Evolutionary conservation across 2,888 invertebrate genomes (phyloP).

Genomic region (Eristalinus sepulchralis): DNA sequence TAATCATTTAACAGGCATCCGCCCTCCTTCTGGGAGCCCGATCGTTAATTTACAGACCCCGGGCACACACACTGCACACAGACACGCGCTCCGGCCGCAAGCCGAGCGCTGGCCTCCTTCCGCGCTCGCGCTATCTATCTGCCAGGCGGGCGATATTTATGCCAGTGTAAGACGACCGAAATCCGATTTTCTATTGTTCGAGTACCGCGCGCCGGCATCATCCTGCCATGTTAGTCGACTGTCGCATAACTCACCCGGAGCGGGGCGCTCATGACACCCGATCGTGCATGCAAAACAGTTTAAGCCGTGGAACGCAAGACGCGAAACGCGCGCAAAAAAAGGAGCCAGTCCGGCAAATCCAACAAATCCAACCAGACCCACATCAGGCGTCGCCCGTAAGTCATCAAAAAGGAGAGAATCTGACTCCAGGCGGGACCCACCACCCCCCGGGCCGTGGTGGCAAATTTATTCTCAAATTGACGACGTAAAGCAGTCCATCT

Average conservation of each 20-base stretch:
- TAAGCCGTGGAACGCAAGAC: background rate
- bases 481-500: slow-evolving; percentile 26
- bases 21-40: slow-evolving; percentile 63
- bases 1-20: slow-evolving; percentile 66
- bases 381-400: slow-evolving; percentile 36
- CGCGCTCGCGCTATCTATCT: slow-evolving; percentile 23
- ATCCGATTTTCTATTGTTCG: slow-evolving; percentile 65
- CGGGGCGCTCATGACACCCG: background rate
- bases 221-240: slow-evolving; percentile 42
- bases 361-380: background rate
- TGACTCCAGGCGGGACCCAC: background rate
- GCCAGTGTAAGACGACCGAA: slow-evolving; percentile 47
- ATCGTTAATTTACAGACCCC: slow-evolving; percentile 63
- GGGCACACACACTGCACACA: slow-evolving; percentile 41
- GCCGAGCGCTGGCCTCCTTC: slow-evolving; percentile 35
- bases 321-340: background rate
- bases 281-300: slow-evolving; percentile 30
- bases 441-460: background rate
- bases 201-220: slow-evolving; percentile 55
- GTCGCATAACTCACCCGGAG: slow-evolving; percentile 42
- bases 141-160: slow-evolving; percentile 41
- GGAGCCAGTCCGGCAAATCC: background rate
- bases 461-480: slow-evolving; percentile 48
- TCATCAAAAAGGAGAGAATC: slow-evolving; percentile 9
- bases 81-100: slow-evolving; percentile 55